A percentile compares a stretch with the other conserved stretches of the same genome.
Evolutionary conservation across 2,888 invertebrate species (phyloP).

Genomic region (Apamea epomidion): DNA sequence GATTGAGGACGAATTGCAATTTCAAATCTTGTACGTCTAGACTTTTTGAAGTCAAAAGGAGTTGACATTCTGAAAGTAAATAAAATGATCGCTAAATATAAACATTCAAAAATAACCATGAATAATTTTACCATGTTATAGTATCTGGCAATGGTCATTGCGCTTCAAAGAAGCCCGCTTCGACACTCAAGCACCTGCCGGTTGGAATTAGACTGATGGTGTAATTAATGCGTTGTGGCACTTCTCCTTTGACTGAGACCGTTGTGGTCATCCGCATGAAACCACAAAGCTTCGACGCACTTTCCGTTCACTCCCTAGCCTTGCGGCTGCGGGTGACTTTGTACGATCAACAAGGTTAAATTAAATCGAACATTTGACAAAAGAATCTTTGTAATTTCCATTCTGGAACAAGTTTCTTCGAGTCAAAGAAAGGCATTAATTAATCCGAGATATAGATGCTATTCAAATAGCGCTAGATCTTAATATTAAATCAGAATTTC

Average conservation of each 20-base stretch:
- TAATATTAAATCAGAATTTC: constrained; percentile 67
- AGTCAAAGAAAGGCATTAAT: constrained; percentile 61
- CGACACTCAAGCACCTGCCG: constrained; percentile 33
- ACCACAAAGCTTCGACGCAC: constrained; percentile 45
- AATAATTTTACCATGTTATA: constrained; percentile 16
- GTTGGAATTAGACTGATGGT: constrained; percentile 53
- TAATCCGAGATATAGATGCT: constrained; percentile 57
- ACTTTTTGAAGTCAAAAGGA: neutral
- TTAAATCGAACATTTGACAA: constrained; percentile 33
- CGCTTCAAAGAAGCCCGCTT: constrained; percentile 52
- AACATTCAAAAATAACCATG: constrained; percentile 8
- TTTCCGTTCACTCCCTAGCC: constrained; percentile 1
- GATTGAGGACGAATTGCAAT: neutral
- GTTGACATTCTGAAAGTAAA: neutral
- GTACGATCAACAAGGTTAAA: constrained; percentile 26
- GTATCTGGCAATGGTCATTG: constrained; percentile 49
- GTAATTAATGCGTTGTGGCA: constrained; percentile 56
- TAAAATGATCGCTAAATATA: constrained; percentile 19
- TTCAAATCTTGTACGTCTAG: neutral
- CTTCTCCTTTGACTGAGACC: constrained; percentile 47
- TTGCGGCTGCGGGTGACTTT: constrained; percentile 14
- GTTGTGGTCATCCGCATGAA: constrained; percentile 55
- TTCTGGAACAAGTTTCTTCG: constrained; percentile 50
- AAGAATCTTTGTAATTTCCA: constrained; percentile 38
- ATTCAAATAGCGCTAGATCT: constrained; percentile 59